phyloP scores from a whole-genome alignment of 1,140 invertebrate species.

The Aphaenogaster rudis region DNA sequence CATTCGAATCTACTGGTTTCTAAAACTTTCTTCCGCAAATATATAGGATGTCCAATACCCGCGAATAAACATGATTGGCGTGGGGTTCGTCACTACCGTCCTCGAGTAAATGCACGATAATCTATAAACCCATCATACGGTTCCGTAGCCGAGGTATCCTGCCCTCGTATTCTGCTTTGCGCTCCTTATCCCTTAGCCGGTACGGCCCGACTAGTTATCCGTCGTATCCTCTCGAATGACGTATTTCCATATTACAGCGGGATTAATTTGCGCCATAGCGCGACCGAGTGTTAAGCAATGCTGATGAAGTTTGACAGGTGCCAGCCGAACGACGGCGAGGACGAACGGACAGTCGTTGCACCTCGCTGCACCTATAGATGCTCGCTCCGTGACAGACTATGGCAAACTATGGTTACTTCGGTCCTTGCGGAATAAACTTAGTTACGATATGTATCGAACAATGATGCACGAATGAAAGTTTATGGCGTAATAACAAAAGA shows the following conservation, averaged over 20 bases:
- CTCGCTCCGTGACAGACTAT: constrained; percentile 4
- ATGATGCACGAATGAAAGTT: background rate
- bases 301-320: constrained; percentile 81
- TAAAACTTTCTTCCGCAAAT: background rate
- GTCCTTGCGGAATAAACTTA: constrained; percentile 8
- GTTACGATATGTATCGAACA: background rate
- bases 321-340: constrained; percentile 43
- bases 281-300: constrained; percentile 65
- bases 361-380: constrained; percentile 30
- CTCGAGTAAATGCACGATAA: constrained; percentile 66
- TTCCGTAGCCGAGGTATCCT: constrained; percentile 61
- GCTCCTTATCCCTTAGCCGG: constrained; percentile 62
- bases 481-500: background rate
- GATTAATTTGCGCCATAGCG: constrained; percentile 79
- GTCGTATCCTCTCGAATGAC: constrained; percentile 70
- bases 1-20: background rate
- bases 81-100: constrained; percentile 43
- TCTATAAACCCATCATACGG: constrained; percentile 81
- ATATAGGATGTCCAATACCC: constrained; percentile 12
- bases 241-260: constrained; percentile 85
- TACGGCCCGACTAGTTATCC: constrained; percentile 60
- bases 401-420: background rate
- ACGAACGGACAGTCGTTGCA: constrained; percentile 50
- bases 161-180: constrained; percentile 35
- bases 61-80: constrained; percentile 47